Evolutionary conservation across 2,888 invertebrate genomes (phyloP), one percentile per base, ranked within the genome.

Genomic region (Antitype chi): DNA sequence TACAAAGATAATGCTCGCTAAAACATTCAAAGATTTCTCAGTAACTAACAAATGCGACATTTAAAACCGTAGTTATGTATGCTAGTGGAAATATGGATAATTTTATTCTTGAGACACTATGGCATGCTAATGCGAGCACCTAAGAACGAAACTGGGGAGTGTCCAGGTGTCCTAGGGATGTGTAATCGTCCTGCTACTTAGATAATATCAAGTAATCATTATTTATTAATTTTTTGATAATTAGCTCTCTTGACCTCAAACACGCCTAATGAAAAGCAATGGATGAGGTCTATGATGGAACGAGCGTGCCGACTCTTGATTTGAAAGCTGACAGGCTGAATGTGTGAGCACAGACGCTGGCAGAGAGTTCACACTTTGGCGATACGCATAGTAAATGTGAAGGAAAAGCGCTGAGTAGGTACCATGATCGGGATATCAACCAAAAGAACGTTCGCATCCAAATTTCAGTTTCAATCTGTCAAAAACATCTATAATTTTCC

Each of bases 51-150:
- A 81, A 86, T 83, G 75, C 76, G 78, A 80, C 85, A 85, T 87
- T 87, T 82, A 85, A 87, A 85, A 78, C 85, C 80, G 76, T 86
- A 82, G 74, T 84, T 69, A 85, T 82, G 82, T 88, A 86, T 84
- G 82, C 78, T 67, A 81, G 85, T 85, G 73, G 82, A 88, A 88
- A 88, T 88, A 88, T 84, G 87, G 80, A 83, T 86, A 87, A 87
- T 88, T 88, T 88, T 88, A 88, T 87, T 85, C 88, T 85, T 81
- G 88, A 88, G 86, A 87, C 85, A 87, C 89, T 87, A 87, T 73
- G 89, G 81, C 82, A 88, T 88, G 89, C 89, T 86, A 86, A 89
- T 88, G 83, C 78, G 80, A 84, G 85, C 84, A 87, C 87, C 87
- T 88, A 82, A 88, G 85, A 85, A 88, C 85, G 85, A 85, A 87